Base-by-base conservation (phyloP, 2,888 invertebrate genomes). In the Panzeria rudis region DNA sequence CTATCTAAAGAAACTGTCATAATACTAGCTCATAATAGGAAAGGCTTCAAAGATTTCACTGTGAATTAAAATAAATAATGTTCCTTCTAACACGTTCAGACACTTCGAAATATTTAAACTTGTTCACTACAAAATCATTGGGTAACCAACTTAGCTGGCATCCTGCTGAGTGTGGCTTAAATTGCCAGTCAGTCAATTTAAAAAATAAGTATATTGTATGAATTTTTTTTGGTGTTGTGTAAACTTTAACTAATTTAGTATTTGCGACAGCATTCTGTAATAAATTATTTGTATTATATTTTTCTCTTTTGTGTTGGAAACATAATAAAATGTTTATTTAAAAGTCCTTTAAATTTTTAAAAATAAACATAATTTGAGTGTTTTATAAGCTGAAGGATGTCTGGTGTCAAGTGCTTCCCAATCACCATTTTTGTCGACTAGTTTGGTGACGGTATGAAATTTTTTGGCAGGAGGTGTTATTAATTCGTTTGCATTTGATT, bases 141-240 rank as follows among this genome's bases (percentile, higher is more conserved):
- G 20, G 54, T 50, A 69, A 41, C 29, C 17, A 73, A 41, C 29
- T 41, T 11, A 71, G 47, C 7, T 83, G 82, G 47, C 66, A 77
- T 75, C 79, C 64, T 62, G 69, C 69, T 77, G 64, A 66, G 68
- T 73, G 56, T 64, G 78, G 41, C 72, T 81, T 62, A 52, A 62
- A 69, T 41, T 71, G 73, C 25, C 68, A 69, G 29, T 64, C 71
- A 80, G 5, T 56, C 29, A 77, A 3, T 50, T 56, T 17, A 25
- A 41, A 50, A 29, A 54, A 50, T 15, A 54, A 54, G 7, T 15
- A 17, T 9, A 47, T 23, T 44, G 20, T 15, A 35, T 15, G 11
- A 29, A 25, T 11, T 68, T 29, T 23, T 52, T n/a, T 52, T 71
- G 15, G 17, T 25, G 25, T 15, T 52, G 13, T 71, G 13, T 32